Percentiles rank a stretch among this genome's conserved stretches.
Evolutionary conservation across 2,113 vertebrate genomes (phyloP).

Genomic region (Gobiocypris rarus): DNA sequence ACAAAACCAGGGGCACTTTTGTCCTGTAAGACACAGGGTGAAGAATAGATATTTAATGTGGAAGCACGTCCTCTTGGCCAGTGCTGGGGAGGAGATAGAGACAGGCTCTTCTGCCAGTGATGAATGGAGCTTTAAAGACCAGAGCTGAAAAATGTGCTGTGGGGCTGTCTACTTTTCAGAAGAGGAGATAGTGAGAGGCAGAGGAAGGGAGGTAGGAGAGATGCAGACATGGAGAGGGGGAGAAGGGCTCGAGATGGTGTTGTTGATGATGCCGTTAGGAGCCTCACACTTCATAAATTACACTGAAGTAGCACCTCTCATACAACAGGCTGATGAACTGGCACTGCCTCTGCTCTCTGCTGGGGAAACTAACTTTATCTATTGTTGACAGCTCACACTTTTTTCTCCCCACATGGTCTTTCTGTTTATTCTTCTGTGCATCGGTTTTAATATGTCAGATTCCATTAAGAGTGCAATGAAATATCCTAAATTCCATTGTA

Average conservation of each 20-base stretch:
- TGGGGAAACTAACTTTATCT: conserved; percentile 45
- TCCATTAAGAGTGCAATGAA: no score
- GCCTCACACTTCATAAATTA: conserved; percentile 52
- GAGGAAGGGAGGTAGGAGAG: conserved; percentile 14
- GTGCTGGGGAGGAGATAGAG: conserved; percentile 30
- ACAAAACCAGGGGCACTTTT: neutral
- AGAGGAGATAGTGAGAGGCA: conserved; percentile 14
- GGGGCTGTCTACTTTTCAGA: conserved; percentile 12
- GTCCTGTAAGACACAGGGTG: conserved; percentile 23
- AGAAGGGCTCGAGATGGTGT: conserved; percentile 31
- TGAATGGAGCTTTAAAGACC: conserved; percentile 47
- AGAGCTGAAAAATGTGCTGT: conserved; percentile 5
- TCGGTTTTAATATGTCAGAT: no score
- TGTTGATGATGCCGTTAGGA: conserved; percentile 55
- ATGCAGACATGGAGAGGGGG: conserved; percentile 7
- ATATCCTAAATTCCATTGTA: no score
- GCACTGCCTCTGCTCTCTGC: conserved; percentile 27
- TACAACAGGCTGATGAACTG: conserved; percentile 44
- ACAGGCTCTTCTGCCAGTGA: conserved; percentile 40
- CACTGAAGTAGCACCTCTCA: conserved; percentile 55
- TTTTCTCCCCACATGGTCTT: neutral
- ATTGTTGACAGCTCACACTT: conserved; percentile 31
- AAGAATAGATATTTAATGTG: conserved; percentile 36
- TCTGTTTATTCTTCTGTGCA: neutral
- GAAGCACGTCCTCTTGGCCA: conserved; percentile 23